phyloP scores from a whole-genome alignment of 2,888 invertebrate genomes.

The Caenorhabditis drosophilae region DNA sequence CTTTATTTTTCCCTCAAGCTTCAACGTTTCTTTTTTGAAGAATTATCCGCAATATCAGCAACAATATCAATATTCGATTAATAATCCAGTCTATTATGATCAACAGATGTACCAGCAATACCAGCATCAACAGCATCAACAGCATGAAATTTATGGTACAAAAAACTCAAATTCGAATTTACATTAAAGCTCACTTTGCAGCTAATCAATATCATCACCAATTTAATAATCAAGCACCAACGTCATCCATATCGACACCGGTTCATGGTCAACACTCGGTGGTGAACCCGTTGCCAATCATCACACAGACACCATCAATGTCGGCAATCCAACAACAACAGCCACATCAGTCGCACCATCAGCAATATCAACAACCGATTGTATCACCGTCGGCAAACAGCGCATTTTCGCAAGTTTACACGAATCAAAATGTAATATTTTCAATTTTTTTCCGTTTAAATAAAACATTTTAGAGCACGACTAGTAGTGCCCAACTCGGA shows the following conservation, averaged over 20 bases:
- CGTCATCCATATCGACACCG: slow-evolving; percentile 6
- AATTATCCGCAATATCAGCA: slow-evolving; percentile 16
- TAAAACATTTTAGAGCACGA: background rate
- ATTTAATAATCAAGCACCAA: slow-evolving; percentile 1
- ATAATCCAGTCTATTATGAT: background rate
- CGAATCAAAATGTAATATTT: slow-evolving; percentile 16
- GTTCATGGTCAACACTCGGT: slow-evolving; percentile 37
- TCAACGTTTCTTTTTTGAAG: too few relatives aligned
- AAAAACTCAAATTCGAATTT: background rate
- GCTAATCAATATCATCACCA: slow-evolving; percentile 19
- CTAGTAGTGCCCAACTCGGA: background rate
- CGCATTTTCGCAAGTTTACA: slow-evolving; percentile 45
- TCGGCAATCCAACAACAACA: slow-evolving; percentile 1
- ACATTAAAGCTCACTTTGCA: slow-evolving; percentile 4
- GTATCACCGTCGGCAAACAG: slow-evolving; percentile 47
- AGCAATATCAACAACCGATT: slow-evolving; percentile 14
- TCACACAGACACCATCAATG: slow-evolving; percentile 7
- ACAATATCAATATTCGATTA: slow-evolving; percentile 11
- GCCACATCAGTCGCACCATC: background rate
- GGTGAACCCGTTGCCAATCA: slow-evolving; percentile 33
- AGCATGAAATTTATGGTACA: slow-evolving; percentile 12
- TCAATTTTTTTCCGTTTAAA: too few relatives aligned
- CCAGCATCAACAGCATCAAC: slow-evolving; percentile 13
- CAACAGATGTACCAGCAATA: slow-evolving; percentile 14
- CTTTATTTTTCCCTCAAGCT: too few relatives aligned